Evolutionary conservation across 1,140 invertebrate genomes (phyloP), one percentile per base, ranked within the genome.

Genomic region (Drosophila aff.): DNA sequence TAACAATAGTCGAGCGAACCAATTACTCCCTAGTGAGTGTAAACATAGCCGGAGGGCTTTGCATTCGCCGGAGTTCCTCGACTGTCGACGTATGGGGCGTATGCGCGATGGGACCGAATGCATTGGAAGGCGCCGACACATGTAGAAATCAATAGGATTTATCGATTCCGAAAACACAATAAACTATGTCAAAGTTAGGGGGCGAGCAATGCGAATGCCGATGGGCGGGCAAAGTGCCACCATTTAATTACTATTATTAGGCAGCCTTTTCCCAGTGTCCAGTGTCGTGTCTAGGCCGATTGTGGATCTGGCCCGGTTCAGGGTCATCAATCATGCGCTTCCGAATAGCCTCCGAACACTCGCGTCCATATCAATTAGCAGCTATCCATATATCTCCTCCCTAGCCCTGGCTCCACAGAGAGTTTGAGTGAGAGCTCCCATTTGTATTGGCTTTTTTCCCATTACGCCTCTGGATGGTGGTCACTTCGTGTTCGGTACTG

Each of bases 181-280:
- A 57, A 89, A 89, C 55, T 89, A 81, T 89, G 85, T 89, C 85
- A 90, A 90, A 85, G 84, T 81, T 90, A 90, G 55, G 77, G 53
- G 77, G 59, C 81, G 36, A 72, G 62, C 77, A 78, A 89, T 89
- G 73, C 74, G 66, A 87, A 85, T 74, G 82, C 40, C 8, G 23
- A 43, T 79, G 65, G 76, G 60, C 77, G 76, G 66, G 72, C 55
- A 72, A 41, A 63, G 64, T 76, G 55, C 72, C 53, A 55, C 31
- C 63, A 66, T 75, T 90, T 89, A 84, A 89, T 90, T 79, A 84
- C 80, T 66, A 84, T 72, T 81, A 75, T 90, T 84, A 81, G 71
- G 46, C 36, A 40, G 71, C 23, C 38, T 43, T 64, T 60, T 62
- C 11, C 26, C 50, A 11, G 43, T 18, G 41, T 43, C 16, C 49